A percentile compares a stretch with the other conserved stretches of the same genome.
phyloP scores from a whole-genome alignment of 1,140 invertebrate species.

The Elysia chlorotica region DNA sequence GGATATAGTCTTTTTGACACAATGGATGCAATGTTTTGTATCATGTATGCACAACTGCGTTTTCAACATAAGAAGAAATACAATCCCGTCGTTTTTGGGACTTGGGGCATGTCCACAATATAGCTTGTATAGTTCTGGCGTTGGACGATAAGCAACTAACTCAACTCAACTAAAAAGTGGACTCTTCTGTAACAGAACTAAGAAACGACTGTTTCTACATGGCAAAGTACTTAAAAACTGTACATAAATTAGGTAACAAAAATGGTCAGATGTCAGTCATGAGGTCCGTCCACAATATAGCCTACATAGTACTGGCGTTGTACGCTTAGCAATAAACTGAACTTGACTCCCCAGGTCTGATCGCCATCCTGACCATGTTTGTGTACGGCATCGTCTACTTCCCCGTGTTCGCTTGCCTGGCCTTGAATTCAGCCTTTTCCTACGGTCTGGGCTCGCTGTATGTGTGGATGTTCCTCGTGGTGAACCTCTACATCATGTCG shows the following conservation, averaged over 20 bases:
- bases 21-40: too few relatives aligned
- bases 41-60: too few relatives aligned
- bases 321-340: neutral
- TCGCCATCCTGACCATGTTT: conserved; percentile 27
- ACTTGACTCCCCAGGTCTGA: conserved; percentile 24
- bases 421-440: conserved; percentile 18
- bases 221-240: neutral
- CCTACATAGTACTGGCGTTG: too few relatives aligned
- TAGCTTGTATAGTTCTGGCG: too few relatives aligned
- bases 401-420: conserved; percentile 29
- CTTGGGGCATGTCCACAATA: too few relatives aligned
- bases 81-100: too few relatives aligned
- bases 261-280: neutral
- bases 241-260: neutral
- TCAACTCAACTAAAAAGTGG: too few relatives aligned
- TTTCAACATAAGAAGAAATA: too few relatives aligned
- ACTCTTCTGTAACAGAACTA: neutral
- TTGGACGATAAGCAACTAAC: too few relatives aligned
- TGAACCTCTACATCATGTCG: conserved; percentile 10
- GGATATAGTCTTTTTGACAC: too few relatives aligned
- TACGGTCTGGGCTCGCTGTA: conserved; percentile 25
- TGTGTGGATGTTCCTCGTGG: conserved; percentile 23
- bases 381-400: conserved; percentile 32
- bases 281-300: too few relatives aligned
- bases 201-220: neutral